Base-by-base conservation (phyloP, 2,797 vertebrate genomes). In the Protonibea diacanthus region DNA sequence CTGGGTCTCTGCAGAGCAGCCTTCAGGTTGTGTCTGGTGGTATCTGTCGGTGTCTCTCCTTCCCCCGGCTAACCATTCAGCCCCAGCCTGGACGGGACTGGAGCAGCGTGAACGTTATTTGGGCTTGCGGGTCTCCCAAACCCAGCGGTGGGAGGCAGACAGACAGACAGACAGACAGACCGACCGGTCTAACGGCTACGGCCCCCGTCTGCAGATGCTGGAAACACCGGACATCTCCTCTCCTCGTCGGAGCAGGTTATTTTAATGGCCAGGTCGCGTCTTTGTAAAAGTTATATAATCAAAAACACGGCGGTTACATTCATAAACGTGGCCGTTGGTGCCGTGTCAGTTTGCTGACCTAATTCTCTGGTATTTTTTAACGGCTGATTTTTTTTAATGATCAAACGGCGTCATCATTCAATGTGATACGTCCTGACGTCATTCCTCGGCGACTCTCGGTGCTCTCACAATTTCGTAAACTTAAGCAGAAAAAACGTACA, bases 361-460 rank as follows among this genome's bases (percentile, higher is more conserved):
- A 90, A 92, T 87, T 93, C 87, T 92, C 84, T 68, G 76, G 87
- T 89, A 85, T 94, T 89, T 91, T 93, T 94, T 93, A 91, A 95
- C 90, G 90, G 90, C 91, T 76, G 89, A 84, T 89, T 93, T 93
- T 93, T 91, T 93, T 91, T 90, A 93, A 94, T 93, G 90, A 94
- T 92, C 93, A 92, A 91, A 89, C 90, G 74, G 94, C 95, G 94
- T 95, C 94, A 94, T 93, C 91, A 89, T 93, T 95, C 92, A 94
- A 90, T 94, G 93, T 86, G 87, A 90, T 93, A 90, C 94, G 94
- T 88, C 69, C 49, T 95, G 91, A 94, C 95, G 95, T 96, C 95
- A 96, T 95, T 93, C 92, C 80, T 69, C 87, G 78, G 95, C 95
- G 95, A 96, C 95, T 92, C 58, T 79, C 45, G 6, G 18, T 44